Conservation (phyloP, 2,888 invertebrate genomes). For the Pachydiplax longipennis region DNA sequence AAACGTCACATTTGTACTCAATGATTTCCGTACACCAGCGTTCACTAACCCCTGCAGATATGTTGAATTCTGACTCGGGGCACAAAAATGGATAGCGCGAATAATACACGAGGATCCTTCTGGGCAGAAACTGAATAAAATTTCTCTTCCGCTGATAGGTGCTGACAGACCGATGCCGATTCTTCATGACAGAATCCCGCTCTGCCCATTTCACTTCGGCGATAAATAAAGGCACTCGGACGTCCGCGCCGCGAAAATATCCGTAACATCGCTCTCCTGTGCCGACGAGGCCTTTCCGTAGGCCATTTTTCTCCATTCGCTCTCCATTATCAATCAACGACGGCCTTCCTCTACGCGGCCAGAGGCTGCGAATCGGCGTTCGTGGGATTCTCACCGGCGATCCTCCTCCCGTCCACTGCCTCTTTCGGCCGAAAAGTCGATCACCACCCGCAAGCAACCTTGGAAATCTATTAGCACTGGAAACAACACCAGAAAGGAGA, state of each 20-base stretch:
- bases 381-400: not conserved
- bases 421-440: not conserved
- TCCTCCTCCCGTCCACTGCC: not conserved
- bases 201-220: not conserved
- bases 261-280: not conserved
- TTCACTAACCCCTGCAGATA: too few relatives aligned
- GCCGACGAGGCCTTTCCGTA: not conserved
- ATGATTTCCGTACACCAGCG: too few relatives aligned
- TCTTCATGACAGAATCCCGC: not conserved
- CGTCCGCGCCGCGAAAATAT: not conserved
- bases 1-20: too few relatives aligned
- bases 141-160: not conserved
- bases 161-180: not conserved
- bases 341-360: too few relatives aligned
- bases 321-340: not conserved
- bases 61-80: too few relatives aligned
- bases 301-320: not conserved
- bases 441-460: not conserved
- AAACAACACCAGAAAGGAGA: not conserved
- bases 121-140: too few relatives aligned
- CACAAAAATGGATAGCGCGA: too few relatives aligned
- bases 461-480: not conserved
- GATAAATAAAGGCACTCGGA: not conserved
- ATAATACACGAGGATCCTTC: too few relatives aligned
- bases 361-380: too few relatives aligned